Conservation (phyloP, 2,797 vertebrate genomes). For the Natrix natrix region DNA sequence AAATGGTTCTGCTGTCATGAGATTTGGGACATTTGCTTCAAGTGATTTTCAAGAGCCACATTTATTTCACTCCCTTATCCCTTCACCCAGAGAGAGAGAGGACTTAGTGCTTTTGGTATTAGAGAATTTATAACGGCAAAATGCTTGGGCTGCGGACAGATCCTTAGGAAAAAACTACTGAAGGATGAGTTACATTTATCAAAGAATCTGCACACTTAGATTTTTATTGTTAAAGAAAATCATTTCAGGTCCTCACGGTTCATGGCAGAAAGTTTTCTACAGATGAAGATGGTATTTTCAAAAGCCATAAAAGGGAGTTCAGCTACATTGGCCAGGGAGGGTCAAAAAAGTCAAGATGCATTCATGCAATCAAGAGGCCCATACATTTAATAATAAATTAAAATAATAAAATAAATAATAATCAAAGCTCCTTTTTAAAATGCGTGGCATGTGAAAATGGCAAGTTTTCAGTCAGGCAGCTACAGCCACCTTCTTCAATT, state of each 20-base stretch:
- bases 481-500: background rate
- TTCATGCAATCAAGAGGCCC: background rate
- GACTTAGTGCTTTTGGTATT: background rate
- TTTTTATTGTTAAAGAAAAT: background rate
- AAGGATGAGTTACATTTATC: background rate
- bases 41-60: background rate
- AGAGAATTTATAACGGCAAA: background rate
- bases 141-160: background rate
- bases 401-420: background rate
- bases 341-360: background rate
- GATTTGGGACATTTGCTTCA: background rate
- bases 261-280: background rate
- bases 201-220: background rate
- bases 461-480: background rate
- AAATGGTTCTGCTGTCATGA: background rate
- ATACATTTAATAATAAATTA: background rate
- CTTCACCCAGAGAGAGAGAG: no score
- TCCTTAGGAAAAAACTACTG: background rate
- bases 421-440: background rate
- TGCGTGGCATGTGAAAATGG: background rate
- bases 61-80: background rate
- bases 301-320: background rate
- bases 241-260: background rate
- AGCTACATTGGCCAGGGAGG: background rate
- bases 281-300: background rate